Base-by-base conservation (phyloP, 1,140 invertebrate species). In the Plodia interpunctella region DNA sequence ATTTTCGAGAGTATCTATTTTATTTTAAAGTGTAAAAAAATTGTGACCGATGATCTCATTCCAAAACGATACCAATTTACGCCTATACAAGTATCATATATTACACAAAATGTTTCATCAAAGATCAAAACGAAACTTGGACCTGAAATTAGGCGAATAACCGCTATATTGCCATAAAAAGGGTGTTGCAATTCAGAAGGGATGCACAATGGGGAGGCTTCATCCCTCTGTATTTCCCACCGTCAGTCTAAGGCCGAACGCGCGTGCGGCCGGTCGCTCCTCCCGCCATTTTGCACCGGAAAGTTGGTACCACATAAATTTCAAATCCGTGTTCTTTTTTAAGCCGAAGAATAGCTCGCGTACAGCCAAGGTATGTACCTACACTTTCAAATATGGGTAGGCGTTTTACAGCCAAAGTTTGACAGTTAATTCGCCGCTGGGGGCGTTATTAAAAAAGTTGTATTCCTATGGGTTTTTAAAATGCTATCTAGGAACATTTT, bases 361-460 rank as follows among this genome's bases (percentile, higher is more conserved):
- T 25, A 25, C 19, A 25, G 13, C 20, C 20, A 6, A 32, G 30
- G 51, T 53, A 53, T 25, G 51, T 53, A 25, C 3, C 15, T 44
- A 1, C 15, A 15, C 13, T 15, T 44, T 44, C 35, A 52, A 60
- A 53, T 68, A 64, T 54, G 30, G 30, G 10, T 44, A 55, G 53
- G 51, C 61, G 51, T 74, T 70, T 72, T 75, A 75, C 51, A 55
- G 59, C 13, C 30, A 53, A 75, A 75, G 58, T 75, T 75, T 8
- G 52, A 55, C 62, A 70, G 65, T 70, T 70, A 70, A 67, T 67
- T 50, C 65, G 35, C 32, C 35, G 62, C 49, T 60, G 61, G 57
- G 49, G 62, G 55, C 64, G 4, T 76, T 76, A 76, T 76, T 73
- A 73, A 76, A 76, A 76, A 76, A 76, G 66, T 76, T 74, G 32